Conservation (phyloP, 2,888 invertebrate species). For the Volucella inanis region DNA sequence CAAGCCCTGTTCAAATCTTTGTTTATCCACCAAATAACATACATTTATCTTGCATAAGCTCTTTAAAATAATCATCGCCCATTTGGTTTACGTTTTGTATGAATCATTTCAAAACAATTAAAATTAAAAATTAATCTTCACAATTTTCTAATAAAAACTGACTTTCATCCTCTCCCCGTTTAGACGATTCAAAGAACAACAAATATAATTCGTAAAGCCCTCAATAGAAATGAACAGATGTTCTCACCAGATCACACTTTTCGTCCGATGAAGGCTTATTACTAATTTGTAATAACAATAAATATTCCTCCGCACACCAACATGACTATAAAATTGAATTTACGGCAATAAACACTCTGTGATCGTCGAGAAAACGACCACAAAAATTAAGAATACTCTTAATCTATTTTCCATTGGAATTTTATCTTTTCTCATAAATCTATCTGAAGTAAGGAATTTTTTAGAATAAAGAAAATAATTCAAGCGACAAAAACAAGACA, state of each 20-base stretch:
- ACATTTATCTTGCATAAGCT: too few species aligned
- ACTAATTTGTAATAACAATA: constrained; percentile 65
- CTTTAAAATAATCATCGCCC: too few species aligned
- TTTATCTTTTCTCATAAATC: constrained; percentile 9
- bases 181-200: constrained; percentile 24
- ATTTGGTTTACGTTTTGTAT: neutral
- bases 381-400: constrained; percentile 50
- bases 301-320: constrained; percentile 54
- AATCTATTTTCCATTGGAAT: constrained; percentile 15
- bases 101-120: constrained; percentile 8
- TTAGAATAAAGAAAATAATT: constrained; percentile 29
- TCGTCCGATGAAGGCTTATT: constrained; percentile 46
- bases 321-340: constrained; percentile 67
- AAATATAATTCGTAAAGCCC: neutral
- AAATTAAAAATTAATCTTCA: constrained; percentile 20
- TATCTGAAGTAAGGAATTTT: neutral
- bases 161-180: neutral
- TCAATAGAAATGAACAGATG: constrained; percentile 37
- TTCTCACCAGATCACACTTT: constrained; percentile 65
- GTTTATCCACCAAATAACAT: too few species aligned
- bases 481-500: constrained; percentile 5
- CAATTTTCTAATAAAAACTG: constrained; percentile 18
- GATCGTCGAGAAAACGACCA: constrained; percentile 27
- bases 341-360: constrained; percentile 65
- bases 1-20: too few species aligned